A percentile compares a stretch with the other conserved stretches of the same genome.
These are phyloP conservation scores for Circaetus gallicus DNA, from an alignment of 2,113 vertebrate species.

Conservation along the genomic window DNA sequence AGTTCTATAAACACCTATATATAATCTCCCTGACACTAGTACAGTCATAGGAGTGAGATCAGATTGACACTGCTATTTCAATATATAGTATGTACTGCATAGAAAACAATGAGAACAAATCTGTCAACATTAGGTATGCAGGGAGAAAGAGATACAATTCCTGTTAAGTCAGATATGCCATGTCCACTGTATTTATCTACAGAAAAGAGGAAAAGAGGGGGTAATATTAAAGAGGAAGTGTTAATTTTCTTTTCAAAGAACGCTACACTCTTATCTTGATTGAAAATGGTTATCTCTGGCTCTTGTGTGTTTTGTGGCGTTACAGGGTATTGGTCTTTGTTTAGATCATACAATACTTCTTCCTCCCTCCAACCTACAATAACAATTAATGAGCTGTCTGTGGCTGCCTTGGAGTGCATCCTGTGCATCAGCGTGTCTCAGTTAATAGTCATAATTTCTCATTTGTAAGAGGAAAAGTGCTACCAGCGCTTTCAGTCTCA, in stretches of 20 bases:
- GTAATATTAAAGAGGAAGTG: neutral
- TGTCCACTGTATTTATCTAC: neutral
- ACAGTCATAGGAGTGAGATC: neutral
- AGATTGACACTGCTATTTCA: neutral
- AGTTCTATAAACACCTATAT: constrained; percentile 27
- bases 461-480: constrained; percentile 47
- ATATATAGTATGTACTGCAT: neutral
- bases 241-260: constrained; percentile 4
- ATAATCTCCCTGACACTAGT: neutral
- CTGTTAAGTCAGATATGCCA: neutral
- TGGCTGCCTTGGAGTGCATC: constrained; percentile 60
- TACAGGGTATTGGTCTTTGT: constrained; percentile 12
- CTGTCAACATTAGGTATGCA: neutral
- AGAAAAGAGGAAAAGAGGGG: neutral
- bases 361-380: constrained; percentile 34
- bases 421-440: constrained; percentile 45
- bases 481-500: constrained; percentile 5
- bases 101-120: neutral
- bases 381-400: constrained; percentile 52
- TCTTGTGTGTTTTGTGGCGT: neutral
- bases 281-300: neutral
- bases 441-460: constrained; percentile 64
- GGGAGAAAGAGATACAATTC: neutral
- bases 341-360: constrained; percentile 31
- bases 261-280: neutral